Evolutionary conservation across 2,113 vertebrate species (phyloP).

Genomic region (Pseudorectes ferrugineus): DNA sequence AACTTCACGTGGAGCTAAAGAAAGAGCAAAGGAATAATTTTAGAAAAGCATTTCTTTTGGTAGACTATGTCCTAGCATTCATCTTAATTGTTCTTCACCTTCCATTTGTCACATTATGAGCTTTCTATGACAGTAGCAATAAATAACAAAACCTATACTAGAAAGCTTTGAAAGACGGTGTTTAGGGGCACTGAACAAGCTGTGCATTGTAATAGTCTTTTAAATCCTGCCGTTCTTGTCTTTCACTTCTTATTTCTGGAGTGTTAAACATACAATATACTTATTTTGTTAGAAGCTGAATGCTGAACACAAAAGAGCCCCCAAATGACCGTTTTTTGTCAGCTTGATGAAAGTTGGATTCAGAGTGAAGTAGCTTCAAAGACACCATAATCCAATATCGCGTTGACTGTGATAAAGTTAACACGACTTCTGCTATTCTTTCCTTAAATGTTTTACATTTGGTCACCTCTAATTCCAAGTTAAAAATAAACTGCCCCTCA

Average conservation of each 20-base stretch:
- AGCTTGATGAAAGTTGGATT: constrained; percentile 48
- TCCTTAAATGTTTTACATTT: constrained; percentile 46
- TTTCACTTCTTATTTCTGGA: constrained; percentile 65
- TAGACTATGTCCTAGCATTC: constrained; percentile 39
- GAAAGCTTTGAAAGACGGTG: constrained; percentile 50
- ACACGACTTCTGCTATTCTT: constrained; percentile 45
- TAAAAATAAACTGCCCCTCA: constrained; percentile 76
- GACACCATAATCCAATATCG: neutral
- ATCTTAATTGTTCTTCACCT: constrained; percentile 70
- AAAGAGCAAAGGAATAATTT: constrained; percentile 46
- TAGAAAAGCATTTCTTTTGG: constrained; percentile 34
- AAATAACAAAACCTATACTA: constrained; percentile 63
- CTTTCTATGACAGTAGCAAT: constrained; percentile 57
- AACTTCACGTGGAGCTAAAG: constrained; percentile 27
- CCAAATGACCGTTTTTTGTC: constrained; percentile 53
- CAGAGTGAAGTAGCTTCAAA: constrained; percentile 22
- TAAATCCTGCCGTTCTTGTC: constrained; percentile 54
- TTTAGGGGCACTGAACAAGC: constrained; percentile 64
- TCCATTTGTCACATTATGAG: constrained; percentile 67
- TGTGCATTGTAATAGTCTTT: constrained; percentile 58
- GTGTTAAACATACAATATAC: constrained; percentile 63
- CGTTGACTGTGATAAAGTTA: constrained; percentile 13
- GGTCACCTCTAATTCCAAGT: constrained; percentile 61
- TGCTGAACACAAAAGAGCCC: constrained; percentile 54
- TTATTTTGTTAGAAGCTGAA: constrained; percentile 64